phyloP scores from a whole-genome alignment of 2,888 invertebrate species.

The Cordilura impudica region DNA sequence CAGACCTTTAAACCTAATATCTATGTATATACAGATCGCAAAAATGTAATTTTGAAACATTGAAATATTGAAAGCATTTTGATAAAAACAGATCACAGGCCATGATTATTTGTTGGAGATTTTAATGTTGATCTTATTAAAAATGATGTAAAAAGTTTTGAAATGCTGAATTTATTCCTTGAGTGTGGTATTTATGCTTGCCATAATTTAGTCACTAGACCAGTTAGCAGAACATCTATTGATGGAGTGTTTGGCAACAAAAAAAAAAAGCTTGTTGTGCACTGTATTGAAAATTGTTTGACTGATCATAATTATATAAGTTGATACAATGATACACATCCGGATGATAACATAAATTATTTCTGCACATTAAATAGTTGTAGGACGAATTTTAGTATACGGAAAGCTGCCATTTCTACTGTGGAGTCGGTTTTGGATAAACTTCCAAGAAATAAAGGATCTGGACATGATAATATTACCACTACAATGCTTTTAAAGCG shows the following conservation, averaged over 20 bases:
- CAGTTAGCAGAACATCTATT: neutral
- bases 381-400: too few species aligned
- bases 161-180: neutral
- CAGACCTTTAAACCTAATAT: neutral
- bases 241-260: neutral
- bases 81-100: neutral
- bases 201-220: neutral
- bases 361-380: too few species aligned
- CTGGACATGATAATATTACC: too few species aligned
- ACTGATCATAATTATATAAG: neutral
- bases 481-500: too few species aligned
- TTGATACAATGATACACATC: too few species aligned
- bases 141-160: neutral
- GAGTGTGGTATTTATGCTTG: neutral
- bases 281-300: neutral
- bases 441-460: too few species aligned
- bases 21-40: constrained; percentile 7
- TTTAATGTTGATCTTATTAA: constrained; percentile 1
- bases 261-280: neutral
- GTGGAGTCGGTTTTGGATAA: neutral
- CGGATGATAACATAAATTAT: too few species aligned
- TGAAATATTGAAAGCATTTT: neutral
- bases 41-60: neutral
- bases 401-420: neutral
- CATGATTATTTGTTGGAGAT: neutral